Evolutionary conservation across 2,113 vertebrate species (phyloP).

Genomic region (Calidris pygmaea): DNA sequence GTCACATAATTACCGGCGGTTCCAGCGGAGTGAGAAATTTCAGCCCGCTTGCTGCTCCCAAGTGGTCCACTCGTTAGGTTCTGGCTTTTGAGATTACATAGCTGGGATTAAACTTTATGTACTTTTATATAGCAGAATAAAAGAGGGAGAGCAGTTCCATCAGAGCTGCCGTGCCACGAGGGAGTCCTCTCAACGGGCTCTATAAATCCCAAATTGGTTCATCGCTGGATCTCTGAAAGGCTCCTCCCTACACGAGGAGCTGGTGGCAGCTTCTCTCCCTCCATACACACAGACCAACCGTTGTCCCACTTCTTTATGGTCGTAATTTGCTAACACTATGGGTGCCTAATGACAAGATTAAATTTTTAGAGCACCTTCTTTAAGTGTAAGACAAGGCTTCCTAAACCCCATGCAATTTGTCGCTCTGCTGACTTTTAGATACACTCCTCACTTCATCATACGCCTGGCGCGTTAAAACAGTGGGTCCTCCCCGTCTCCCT

Average conservation of each 20-base stretch:
- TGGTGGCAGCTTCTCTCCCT: background rate
- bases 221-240: background rate
- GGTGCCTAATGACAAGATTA: background rate
- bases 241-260: background rate
- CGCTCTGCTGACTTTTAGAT: slow-evolving; percentile 14
- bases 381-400: background rate
- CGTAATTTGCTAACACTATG: background rate
- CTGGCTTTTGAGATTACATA: slow-evolving; percentile 35
- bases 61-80: slow-evolving; percentile 30
- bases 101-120: slow-evolving; percentile 35
- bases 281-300: background rate
- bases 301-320: background rate
- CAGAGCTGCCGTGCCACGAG: background rate
- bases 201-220: background rate
- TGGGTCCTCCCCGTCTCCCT: background rate
- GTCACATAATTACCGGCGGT: background rate
- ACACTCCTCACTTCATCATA: background rate
- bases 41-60: slow-evolving; percentile 39
- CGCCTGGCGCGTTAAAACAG: background rate
- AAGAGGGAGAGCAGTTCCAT: background rate
- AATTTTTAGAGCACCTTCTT: slow-evolving; percentile 25
- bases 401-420: background rate
- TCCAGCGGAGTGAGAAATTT: slow-evolving; percentile 32
- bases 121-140: slow-evolving; percentile 26
- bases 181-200: background rate